These are phyloP conservation scores for Alauda arvensis DNA, from an alignment of 2,797 vertebrate genomes.

Conservation along the genomic window DNA sequence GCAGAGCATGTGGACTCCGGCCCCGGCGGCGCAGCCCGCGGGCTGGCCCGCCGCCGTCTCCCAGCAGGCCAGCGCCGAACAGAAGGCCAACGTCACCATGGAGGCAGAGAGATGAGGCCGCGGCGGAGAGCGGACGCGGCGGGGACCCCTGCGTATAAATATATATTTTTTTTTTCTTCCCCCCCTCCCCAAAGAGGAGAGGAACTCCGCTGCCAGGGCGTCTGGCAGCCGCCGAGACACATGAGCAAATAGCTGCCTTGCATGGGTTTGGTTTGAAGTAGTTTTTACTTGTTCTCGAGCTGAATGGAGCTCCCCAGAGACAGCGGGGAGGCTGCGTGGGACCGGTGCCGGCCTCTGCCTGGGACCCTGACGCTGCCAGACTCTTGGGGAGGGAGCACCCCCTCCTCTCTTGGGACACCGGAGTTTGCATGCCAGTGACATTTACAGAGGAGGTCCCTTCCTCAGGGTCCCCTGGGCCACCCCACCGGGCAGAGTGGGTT, in stretches of 20 bases:
- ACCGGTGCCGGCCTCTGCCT: constrained; percentile 7
- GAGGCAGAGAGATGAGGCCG: constrained; percentile 94
- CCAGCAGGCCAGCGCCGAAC: constrained; percentile 82
- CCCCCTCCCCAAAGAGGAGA: constrained; percentile 49
- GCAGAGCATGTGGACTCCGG: constrained; percentile 87
- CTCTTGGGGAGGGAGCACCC: background rate
- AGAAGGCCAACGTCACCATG: constrained; percentile 92
- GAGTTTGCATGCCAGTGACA: constrained; percentile 45
- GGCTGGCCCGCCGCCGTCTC: constrained; percentile 84
- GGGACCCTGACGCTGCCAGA: background rate
- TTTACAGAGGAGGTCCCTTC: background rate
- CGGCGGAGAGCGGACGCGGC: background rate
- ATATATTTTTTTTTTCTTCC: background rate
- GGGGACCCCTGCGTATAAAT: constrained; percentile 41
- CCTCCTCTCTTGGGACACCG: constrained; percentile 19
- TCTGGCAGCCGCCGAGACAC: background rate
- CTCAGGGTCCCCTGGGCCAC: background rate
- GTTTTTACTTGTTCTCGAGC: constrained; percentile 60
- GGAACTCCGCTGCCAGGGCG: constrained; percentile 48
- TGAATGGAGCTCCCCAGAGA: constrained; percentile 57
- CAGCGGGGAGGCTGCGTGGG: constrained; percentile 28
- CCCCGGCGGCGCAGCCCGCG: constrained; percentile 55
- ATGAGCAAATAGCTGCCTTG: constrained; percentile 36
- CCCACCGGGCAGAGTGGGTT: background rate
- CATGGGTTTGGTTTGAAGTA: constrained; percentile 63